Conservation (phyloP, 1,140 invertebrate species). For the Neelides sp. region DNA sequence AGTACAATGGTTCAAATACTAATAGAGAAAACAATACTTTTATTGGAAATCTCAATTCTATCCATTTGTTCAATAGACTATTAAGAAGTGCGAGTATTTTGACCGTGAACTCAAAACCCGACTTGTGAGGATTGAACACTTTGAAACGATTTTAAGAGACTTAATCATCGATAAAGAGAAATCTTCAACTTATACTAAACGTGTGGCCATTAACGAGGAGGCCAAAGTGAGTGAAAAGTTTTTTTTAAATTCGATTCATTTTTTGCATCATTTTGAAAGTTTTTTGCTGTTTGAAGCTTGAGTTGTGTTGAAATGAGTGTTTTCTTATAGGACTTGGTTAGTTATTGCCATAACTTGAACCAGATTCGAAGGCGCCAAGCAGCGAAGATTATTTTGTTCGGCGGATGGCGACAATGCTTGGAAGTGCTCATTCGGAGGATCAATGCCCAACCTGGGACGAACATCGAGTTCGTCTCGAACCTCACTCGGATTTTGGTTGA, state of each 20-base stretch:
- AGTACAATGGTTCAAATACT: not conserved
- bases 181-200: constrained; percentile 2
- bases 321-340: constrained; percentile 16
- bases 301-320: not conserved
- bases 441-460: not conserved
- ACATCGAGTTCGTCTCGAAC: constrained; percentile 15
- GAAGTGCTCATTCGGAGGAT: constrained; percentile 20
- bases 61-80: too few relatives aligned
- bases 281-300: not conserved
- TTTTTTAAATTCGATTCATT: not conserved
- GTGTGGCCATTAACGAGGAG: constrained; percentile 21
- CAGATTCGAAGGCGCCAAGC: constrained; percentile 12
- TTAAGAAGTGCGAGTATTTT: constrained; percentile 20
- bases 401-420: constrained; percentile 29
- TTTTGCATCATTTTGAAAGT: not conserved
- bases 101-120: constrained; percentile 13
- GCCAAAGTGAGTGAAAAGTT: constrained; percentile 16
- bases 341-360: constrained; percentile 16
- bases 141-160: constrained; percentile 15
- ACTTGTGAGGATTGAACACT: constrained; percentile 14
- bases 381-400: constrained; percentile 21
- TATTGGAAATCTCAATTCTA: constrained; percentile 3
- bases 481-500: constrained; percentile 12
- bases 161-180: constrained; percentile 24
- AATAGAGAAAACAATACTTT: not conserved